phyloP scores from a whole-genome alignment of 2,797 vertebrate species.

The Sciaenops ocellatus region DNA sequence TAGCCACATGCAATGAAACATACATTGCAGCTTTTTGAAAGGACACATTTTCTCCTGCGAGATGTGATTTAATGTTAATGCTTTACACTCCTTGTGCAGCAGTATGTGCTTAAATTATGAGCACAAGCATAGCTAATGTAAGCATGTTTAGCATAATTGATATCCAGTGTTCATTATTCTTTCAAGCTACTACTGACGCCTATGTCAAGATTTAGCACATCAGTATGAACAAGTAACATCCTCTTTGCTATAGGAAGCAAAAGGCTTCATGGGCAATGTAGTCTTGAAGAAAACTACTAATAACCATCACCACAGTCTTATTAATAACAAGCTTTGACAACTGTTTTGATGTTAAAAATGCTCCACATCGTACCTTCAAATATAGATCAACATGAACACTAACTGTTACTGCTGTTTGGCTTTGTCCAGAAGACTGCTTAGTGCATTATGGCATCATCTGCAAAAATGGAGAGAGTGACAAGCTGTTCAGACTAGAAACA shows the following conservation, averaged over 20 bases:
- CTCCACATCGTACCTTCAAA: not conserved
- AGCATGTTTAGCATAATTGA: not conserved
- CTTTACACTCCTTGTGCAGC: not conserved
- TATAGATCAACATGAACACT: not conserved
- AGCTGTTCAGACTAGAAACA: not conserved
- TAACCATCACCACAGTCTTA: not conserved
- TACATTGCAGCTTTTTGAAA: not conserved
- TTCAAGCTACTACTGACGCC: not conserved
- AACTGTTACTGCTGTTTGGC: conserved; percentile 29
- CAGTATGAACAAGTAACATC: not conserved
- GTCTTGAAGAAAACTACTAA: not conserved
- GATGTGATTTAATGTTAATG: not conserved
- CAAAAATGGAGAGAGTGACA: not conserved
- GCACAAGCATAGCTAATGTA: not conserved
- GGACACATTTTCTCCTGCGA: not conserved
- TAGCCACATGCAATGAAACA: not conserved
- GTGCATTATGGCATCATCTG: not conserved
- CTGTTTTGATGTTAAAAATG: not conserved
- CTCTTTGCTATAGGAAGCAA: not conserved
- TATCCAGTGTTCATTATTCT: not conserved
- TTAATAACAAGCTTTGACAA: not conserved
- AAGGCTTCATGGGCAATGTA: not conserved
- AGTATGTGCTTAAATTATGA: not conserved
- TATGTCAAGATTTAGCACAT: not conserved
- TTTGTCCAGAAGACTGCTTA: conserved; percentile 13